Evolutionary conservation across 2,888 invertebrate species (phyloP).

Genomic region (Heliconius charithonia): DNA sequence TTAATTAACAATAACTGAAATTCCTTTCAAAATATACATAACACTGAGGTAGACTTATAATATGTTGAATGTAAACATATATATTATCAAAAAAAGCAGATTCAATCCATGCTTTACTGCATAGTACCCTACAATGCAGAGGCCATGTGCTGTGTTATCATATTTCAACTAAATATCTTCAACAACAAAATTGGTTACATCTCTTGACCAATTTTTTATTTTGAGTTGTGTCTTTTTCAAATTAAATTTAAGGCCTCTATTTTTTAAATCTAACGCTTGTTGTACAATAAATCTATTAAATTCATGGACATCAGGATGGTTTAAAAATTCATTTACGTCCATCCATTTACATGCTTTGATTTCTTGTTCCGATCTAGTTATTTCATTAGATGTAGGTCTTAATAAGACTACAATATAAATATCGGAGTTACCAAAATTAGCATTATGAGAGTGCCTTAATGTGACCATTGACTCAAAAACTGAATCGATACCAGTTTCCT

Average conservation of each 20-base stretch:
- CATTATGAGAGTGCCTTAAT: constrained; percentile 90
- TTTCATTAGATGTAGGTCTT: constrained; percentile 85
- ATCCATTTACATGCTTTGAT: constrained; percentile 92
- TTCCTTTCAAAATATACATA: not conserved
- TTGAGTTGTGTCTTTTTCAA: constrained; percentile 73
- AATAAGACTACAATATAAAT: constrained; percentile 92
- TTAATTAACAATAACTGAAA: not conserved
- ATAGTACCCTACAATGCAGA: too few species aligned
- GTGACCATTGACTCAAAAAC: constrained; percentile 90
- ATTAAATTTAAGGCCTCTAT: constrained; percentile 85
- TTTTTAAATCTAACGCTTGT: constrained; percentile 86
- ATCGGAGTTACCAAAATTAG: constrained; percentile 92
- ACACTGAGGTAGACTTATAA: constrained; percentile 23
- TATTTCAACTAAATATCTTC: constrained; percentile 4
- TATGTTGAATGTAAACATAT: not conserved
- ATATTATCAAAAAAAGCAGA: not conserved
- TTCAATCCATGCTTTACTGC: too few species aligned
- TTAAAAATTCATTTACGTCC: constrained; percentile 88
- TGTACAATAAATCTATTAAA: constrained; percentile 87
- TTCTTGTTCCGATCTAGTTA: constrained; percentile 89
- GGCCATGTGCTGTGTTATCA: not conserved
- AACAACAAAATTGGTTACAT: constrained; percentile 22
- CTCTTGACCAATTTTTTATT: constrained; percentile 32
- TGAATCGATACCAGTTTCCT: constrained; percentile 93
- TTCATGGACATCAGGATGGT: constrained; percentile 88